Evolutionary conservation across 2,113 vertebrate species (phyloP).

Genomic region (Myiozetetes cayanensis): DNA sequence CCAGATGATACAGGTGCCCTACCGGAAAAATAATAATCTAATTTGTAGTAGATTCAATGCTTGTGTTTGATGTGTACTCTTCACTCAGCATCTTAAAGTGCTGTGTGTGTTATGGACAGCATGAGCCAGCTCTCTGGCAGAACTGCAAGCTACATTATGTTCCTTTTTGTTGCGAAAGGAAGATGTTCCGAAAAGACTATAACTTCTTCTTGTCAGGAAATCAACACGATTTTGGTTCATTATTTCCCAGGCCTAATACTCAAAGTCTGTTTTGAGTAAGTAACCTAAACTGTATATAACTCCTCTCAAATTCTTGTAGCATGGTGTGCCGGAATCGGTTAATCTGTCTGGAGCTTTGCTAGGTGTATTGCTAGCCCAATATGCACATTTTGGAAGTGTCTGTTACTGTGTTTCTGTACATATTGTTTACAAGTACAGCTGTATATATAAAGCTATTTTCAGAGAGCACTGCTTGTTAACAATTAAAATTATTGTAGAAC

Average conservation of each 20-base stretch:
- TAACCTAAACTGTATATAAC: neutral
- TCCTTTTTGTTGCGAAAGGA: neutral
- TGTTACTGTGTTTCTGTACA: neutral
- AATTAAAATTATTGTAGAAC: neutral
- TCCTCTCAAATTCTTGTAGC: neutral
- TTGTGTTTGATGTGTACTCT: conserved; percentile 12
- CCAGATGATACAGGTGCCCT: neutral
- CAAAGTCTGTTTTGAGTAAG: neutral
- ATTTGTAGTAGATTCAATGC: neutral
- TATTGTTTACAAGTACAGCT: neutral
- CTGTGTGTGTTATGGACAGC: neutral
- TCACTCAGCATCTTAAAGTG: neutral
- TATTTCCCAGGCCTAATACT: neutral
- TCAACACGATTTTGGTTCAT: neutral
- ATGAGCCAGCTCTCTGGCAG: neutral
- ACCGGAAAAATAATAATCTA: neutral
- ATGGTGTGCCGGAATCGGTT: neutral
- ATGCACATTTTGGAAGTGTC: neutral
- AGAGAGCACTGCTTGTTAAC: neutral
- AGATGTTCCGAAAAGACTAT: neutral
- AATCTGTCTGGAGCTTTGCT: neutral
- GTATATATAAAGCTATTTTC: neutral
- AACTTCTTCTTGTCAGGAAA: neutral
- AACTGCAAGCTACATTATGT: neutral
- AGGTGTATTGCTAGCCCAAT: neutral